phyloP scores from a whole-genome alignment of 2,888 invertebrate genomes.

The Dynastes maya region DNA sequence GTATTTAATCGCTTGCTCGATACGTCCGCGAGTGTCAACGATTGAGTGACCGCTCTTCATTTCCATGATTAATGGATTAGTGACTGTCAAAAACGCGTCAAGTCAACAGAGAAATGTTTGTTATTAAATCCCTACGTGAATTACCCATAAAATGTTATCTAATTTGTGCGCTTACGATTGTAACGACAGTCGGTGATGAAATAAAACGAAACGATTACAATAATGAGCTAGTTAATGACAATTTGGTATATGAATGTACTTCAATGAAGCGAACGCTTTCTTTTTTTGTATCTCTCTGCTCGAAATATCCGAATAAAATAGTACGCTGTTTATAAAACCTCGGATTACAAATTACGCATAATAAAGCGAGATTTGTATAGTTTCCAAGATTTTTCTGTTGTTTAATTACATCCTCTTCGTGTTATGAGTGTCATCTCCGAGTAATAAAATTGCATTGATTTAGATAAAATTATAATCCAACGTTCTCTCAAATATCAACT shows the following conservation, averaged over 20 bases:
- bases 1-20: background rate
- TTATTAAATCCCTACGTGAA: conserved; percentile 30
- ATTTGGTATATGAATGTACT: background rate
- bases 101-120: conserved; percentile 16
- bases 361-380: no score
- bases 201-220: conserved; percentile 12
- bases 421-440: no score
- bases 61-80: conserved; percentile 9
- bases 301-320: no score
- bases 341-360: no score
- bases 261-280: background rate
- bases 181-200: background rate
- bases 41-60: background rate
- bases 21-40: background rate
- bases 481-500: background rate
- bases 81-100: conserved; percentile 13
- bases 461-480: no score
- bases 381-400: no score
- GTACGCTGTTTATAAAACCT: no score
- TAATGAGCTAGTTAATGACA: background rate
- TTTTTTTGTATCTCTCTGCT: no score
- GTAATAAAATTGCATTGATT: no score
- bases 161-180: conserved; percentile 22
- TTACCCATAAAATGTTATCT: conserved; percentile 21
- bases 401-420: no score